These are phyloP conservation scores for Labeo catla DNA, from an alignment of 2,113 vertebrate genomes.

Conservation along the genomic window DNA sequence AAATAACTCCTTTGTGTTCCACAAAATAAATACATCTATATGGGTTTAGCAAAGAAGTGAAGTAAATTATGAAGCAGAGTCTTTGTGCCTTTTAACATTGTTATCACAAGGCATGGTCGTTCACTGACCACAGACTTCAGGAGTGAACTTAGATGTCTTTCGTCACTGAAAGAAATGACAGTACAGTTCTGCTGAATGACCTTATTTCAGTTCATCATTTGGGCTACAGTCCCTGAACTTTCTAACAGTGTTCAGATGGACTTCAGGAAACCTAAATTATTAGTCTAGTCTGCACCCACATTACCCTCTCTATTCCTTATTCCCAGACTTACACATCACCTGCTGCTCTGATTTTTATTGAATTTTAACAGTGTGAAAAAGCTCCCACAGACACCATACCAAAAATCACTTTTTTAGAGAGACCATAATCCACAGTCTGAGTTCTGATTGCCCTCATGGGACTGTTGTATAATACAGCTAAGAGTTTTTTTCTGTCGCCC, in stretches of 20 bases:
- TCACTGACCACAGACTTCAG: not conserved
- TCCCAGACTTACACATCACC: conserved; percentile 45
- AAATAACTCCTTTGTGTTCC: not conserved
- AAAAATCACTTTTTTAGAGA: conserved; percentile 43
- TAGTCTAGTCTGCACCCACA: conserved; percentile 25
- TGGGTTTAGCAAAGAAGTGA: not conserved
- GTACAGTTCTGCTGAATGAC: not conserved
- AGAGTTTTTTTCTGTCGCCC: conserved; percentile 74
- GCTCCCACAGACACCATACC: conserved; percentile 32
- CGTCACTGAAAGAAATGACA: not conserved
- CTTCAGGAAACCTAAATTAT: conserved; percentile 27
- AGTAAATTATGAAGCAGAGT: not conserved
- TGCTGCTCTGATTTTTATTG: conserved; percentile 40
- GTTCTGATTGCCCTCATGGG: conserved; percentile 64
- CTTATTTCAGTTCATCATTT: not conserved
- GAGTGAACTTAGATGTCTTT: not conserved
- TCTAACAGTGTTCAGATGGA: not conserved
- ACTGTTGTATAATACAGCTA: conserved; percentile 73
- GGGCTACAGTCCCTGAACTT: not conserved
- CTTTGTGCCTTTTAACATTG: not conserved
- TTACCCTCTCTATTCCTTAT: conserved; percentile 36
- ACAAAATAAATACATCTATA: not conserved
- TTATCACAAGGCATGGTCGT: not conserved
- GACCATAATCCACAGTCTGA: conserved; percentile 71
- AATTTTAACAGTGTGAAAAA: conserved; percentile 41